phyloP scores from a whole-genome alignment of 2,113 vertebrate species.

The Brachirus orientalis region DNA sequence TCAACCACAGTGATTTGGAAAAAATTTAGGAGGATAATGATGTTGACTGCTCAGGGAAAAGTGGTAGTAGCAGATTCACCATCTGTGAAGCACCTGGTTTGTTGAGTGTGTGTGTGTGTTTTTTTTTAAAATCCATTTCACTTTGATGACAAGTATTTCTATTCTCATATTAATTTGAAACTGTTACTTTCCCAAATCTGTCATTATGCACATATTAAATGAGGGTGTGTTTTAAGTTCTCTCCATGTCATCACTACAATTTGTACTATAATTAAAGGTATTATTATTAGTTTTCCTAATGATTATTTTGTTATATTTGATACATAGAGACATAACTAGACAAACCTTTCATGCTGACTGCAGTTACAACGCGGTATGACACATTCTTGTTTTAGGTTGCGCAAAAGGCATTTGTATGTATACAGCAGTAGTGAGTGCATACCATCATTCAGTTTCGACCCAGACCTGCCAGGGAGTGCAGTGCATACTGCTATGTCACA shows the following conservation, averaged over 20 bases:
- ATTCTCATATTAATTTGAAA: slow-evolving; percentile 54
- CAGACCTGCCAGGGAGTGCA: slow-evolving; percentile 33
- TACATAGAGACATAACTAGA: not conserved
- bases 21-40: slow-evolving; percentile 47
- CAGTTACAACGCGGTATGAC: too few relatives aligned
- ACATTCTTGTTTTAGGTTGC: not conserved
- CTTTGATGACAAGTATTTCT: slow-evolving; percentile 8
- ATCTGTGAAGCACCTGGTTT: slow-evolving; percentile 1
- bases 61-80: slow-evolving; percentile 28
- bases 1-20: slow-evolving; percentile 49
- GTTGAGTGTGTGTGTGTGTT: slow-evolving; percentile 31
- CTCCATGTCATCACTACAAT: slow-evolving; percentile 2
- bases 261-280: slow-evolving; percentile 10
- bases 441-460: slow-evolving; percentile 36
- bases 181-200: slow-evolving; percentile 27
- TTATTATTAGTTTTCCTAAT: not conserved
- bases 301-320: not conserved
- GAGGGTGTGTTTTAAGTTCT: not conserved
- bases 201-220: not conserved
- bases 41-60: slow-evolving; percentile 33
- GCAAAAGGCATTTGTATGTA: slow-evolving; percentile 30
- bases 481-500: slow-evolving; percentile 17
- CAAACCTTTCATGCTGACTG: not conserved
- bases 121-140: slow-evolving; percentile 43
- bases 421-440: not conserved